Conservation (phyloP, 2,797 vertebrate species). For the Brachyalestes nurse region DNA sequence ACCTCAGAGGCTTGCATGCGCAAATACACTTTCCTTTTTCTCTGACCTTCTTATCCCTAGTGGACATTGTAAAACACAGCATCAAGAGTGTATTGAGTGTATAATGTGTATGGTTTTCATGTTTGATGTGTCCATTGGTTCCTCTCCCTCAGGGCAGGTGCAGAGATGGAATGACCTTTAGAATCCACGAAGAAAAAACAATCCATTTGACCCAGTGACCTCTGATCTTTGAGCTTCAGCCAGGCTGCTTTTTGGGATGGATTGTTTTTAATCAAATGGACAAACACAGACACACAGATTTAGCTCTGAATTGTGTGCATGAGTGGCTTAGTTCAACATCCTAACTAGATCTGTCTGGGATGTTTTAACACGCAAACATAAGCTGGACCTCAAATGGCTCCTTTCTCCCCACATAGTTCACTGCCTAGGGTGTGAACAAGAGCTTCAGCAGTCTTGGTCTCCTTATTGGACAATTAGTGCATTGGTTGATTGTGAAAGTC, state of each 20-base stretch:
- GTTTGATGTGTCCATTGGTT: constrained; percentile 34
- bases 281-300: constrained; percentile 33
- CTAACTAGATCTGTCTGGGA: too few species aligned
- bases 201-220: constrained; percentile 51
- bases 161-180: constrained; percentile 57
- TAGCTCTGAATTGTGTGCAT: neutral
- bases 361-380: too few species aligned
- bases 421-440: too few species aligned
- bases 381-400: too few species aligned
- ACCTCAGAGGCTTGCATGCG: neutral
- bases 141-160: constrained; percentile 42
- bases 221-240: constrained; percentile 42
- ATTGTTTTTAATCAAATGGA: constrained; percentile 54
- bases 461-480: too few species aligned
- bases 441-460: too few species aligned
- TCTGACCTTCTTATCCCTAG: neutral
- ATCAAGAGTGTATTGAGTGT: constrained; percentile 8
- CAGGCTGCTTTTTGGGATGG: constrained; percentile 28
- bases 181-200: constrained; percentile 45
- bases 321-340: neutral
- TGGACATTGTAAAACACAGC: neutral
- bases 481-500: too few species aligned
- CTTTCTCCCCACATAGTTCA: too few species aligned
- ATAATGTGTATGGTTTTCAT: constrained; percentile 44
- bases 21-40: neutral